Evolutionary conservation across 2,888 invertebrate genomes (phyloP).

Genomic region (Gnatocerus cornutus): DNA sequence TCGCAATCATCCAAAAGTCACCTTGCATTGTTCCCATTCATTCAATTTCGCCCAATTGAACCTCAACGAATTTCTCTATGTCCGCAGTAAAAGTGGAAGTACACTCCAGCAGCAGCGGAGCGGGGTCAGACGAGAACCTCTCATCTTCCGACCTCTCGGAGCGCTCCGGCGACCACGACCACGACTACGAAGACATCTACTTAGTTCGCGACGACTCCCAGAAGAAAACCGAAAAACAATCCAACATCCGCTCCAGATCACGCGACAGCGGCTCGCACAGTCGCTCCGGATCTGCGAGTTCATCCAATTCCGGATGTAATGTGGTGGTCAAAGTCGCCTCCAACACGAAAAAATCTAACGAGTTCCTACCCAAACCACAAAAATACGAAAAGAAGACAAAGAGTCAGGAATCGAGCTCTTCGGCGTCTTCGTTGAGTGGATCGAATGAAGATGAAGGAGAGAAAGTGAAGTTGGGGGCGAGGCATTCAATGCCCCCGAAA

Average conservation of each 20-base stretch:
- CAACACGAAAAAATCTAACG: slow-evolving; percentile 60
- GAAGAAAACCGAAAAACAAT: slow-evolving; percentile 37
- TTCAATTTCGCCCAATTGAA: slow-evolving; percentile 3
- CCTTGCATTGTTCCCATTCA: slow-evolving; percentile 41
- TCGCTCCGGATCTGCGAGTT: slow-evolving; percentile 74
- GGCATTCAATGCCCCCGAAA: slow-evolving; percentile 67
- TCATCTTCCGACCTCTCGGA: slow-evolving; percentile 75
- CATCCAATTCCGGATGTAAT: slow-evolving; percentile 69
- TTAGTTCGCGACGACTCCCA: slow-evolving; percentile 76
- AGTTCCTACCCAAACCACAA: slow-evolving; percentile 67
- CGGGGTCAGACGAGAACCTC: slow-evolving; percentile 78
- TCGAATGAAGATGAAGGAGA: slow-evolving; percentile 67
- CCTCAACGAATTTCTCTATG: slow-evolving; percentile 2
- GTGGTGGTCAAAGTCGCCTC: slow-evolving; percentile 66
- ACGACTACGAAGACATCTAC: slow-evolving; percentile 90
- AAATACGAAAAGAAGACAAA: slow-evolving; percentile 64
- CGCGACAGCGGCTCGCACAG: slow-evolving; percentile 84
- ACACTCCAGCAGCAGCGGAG: slow-evolving; percentile 82
- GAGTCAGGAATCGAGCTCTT: slow-evolving; percentile 50
- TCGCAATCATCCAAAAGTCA: slow-evolving; percentile 20
- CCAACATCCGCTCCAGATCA: slow-evolving; percentile 62
- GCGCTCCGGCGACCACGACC: slow-evolving; percentile 73
- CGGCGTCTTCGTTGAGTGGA: slow-evolving; percentile 65
- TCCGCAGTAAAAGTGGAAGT: slow-evolving; percentile 87
- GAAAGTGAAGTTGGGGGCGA: slow-evolving; percentile 65